Evolutionary conservation across 2,888 invertebrate species (phyloP).

Genomic region (Metallyticus violacea): DNA sequence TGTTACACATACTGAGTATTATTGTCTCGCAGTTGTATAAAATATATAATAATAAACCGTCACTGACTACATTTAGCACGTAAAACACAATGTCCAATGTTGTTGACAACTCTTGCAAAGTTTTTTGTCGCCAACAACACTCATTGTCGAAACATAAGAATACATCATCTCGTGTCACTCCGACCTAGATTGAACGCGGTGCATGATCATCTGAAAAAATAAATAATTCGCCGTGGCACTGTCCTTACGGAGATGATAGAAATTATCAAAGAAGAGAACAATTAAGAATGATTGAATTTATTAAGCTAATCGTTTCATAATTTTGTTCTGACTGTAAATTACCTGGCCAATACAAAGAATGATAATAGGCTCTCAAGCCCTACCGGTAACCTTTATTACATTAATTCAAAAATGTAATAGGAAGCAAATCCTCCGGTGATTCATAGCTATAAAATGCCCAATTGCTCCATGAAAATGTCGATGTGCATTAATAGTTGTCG

Average conservation of each 20-base stretch:
- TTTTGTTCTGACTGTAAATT: neutral
- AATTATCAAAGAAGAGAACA: neutral
- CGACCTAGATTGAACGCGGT: conserved; percentile 20
- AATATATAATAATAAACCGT: conserved; percentile 33
- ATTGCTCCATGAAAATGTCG: neutral
- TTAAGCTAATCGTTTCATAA: neutral
- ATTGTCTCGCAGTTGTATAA: conserved; percentile 29
- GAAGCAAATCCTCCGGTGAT: neutral
- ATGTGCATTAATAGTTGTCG: neutral
- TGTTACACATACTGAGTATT: conserved; percentile 79
- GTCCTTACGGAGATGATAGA: neutral
- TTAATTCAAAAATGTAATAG: neutral
- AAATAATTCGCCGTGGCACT: neutral
- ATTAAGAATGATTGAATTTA: neutral
- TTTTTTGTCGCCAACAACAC: conserved; percentile 36
- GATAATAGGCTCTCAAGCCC: neutral
- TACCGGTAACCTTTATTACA: neutral
- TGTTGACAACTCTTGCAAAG: conserved; percentile 35
- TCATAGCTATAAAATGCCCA: neutral
- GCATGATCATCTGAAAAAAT: conserved; percentile 10
- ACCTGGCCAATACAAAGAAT: neutral
- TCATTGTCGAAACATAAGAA: conserved; percentile 34
- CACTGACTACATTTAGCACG: conserved; percentile 42
- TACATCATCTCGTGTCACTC: conserved; percentile 28
- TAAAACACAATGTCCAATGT: conserved; percentile 31